Conservation (phyloP, 1,140 invertebrate genomes). For the Dendrolimus punctatus region DNA sequence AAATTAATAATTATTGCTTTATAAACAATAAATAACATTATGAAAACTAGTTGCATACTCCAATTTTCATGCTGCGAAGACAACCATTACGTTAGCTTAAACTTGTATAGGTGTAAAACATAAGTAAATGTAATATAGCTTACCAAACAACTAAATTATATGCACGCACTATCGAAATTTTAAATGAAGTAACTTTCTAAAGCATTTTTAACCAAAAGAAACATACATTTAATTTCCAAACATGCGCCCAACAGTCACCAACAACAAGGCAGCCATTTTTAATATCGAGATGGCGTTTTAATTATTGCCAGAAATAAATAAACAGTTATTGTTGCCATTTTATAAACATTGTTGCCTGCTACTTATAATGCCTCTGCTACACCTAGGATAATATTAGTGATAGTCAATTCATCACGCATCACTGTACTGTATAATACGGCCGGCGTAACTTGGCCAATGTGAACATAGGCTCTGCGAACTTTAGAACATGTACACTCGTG, state of each 20-base stretch:
- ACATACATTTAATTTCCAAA: conserved; percentile 57
- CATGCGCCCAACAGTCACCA: conserved; percentile 64
- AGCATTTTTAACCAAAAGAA: conserved; percentile 47
- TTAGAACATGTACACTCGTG: too few relatives aligned
- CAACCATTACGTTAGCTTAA: conserved; percentile 31
- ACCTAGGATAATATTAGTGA: too few relatives aligned
- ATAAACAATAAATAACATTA: conserved; percentile 7
- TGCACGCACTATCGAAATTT: conserved; percentile 23
- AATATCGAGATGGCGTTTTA: conserved; percentile 41
- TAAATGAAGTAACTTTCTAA: conserved; percentile 27
- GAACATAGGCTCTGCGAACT: too few relatives aligned
- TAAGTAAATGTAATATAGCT: conserved; percentile 22
- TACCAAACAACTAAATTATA: conserved; percentile 36
- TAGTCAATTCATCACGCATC: too few relatives aligned
- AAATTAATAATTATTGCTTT: conserved; percentile 9
- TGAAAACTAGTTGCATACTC: conserved; percentile 1
- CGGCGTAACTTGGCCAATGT: too few relatives aligned
- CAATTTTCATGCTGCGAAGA: too few relatives aligned
- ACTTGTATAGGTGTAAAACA: conserved; percentile 3
- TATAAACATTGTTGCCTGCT: conserved; percentile 2
- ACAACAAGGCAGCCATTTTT: conserved; percentile 68
- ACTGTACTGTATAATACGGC: too few relatives aligned
- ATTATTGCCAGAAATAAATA: conserved; percentile 18
- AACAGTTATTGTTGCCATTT: conserved; percentile 15
- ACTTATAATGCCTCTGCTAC: too few relatives aligned